phyloP scores from a whole-genome alignment of 2,797 vertebrate species.

The Mus caroli region DNA sequence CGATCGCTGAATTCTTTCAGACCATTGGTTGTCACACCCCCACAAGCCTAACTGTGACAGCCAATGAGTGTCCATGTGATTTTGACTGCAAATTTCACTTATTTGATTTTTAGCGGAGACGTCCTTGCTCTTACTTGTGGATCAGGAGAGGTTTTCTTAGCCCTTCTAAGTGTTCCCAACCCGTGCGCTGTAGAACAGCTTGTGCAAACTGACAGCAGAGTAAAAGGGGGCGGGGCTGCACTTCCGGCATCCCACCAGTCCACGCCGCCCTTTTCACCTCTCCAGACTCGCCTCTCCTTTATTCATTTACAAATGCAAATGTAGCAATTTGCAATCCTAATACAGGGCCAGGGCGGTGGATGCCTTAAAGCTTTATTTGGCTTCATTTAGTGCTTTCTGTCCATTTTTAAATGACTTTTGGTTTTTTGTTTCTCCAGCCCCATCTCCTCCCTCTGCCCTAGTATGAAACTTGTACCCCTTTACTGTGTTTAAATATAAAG shows the following conservation, averaged over 20 bases:
- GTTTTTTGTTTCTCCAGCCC: not conserved
- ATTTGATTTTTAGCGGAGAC: not conserved
- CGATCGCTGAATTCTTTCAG: slow-evolving; percentile 15
- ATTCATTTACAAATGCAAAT: not conserved
- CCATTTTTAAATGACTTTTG: not conserved
- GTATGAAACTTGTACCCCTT: not conserved
- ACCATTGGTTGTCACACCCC: not conserved
- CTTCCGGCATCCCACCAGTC: not conserved
- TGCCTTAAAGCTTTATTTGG: slow-evolving; percentile 32
- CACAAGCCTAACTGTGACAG: not conserved
- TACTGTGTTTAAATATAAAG: not conserved
- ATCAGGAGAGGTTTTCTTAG: not conserved
- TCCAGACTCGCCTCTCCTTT: not conserved
- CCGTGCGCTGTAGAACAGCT: not conserved
- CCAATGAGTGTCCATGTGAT: not conserved
- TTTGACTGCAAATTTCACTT: not conserved
- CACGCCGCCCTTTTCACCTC: not conserved
- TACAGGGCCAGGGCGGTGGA: not conserved
- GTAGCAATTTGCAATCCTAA: not conserved
- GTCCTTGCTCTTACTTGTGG: not conserved
- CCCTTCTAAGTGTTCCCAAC: not conserved
- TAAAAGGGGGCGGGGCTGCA: not conserved
- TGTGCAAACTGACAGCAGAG: slow-evolving; percentile 12
- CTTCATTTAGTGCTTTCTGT: not conserved
- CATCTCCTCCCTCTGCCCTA: not conserved